A percentile compares a stretch with the other conserved stretches of the same genome.
Conservation (phyloP, 2,888 invertebrate genomes). For the Epicampocera succincta region DNA sequence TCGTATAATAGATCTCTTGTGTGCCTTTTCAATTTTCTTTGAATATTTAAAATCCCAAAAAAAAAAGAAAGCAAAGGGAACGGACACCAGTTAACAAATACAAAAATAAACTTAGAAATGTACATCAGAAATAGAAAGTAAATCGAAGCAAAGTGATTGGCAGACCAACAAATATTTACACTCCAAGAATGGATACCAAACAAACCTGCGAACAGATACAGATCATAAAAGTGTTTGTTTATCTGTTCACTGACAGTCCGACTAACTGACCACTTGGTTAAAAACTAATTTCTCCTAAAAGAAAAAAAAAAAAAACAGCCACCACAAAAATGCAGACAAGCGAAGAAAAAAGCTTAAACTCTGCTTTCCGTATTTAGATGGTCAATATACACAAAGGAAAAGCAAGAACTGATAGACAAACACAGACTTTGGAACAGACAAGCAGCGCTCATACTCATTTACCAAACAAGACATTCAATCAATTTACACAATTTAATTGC, state of each 20-base stretch:
- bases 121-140: slow-evolving; percentile 55
- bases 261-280: slow-evolving; percentile 51
- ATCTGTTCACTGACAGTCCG: slow-evolving; percentile 1
- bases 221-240: slow-evolving; percentile 2
- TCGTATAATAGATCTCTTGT: no score
- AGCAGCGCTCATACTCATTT: slow-evolving; percentile 44
- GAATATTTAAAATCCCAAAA: no score
- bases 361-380: slow-evolving; percentile 18
- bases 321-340: slow-evolving; percentile 17
- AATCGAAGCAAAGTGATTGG: slow-evolving; percentile 22
- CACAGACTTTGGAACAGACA: slow-evolving; percentile 19
- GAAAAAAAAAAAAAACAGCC: neutral
- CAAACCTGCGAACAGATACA: slow-evolving; percentile 25
- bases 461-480: slow-evolving; percentile 59
- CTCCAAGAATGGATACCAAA: slow-evolving; percentile 21
- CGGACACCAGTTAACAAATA: neutral
- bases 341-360: slow-evolving; percentile 21
- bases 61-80: no score
- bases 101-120: neutral
- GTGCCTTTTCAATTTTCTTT: no score
- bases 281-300: slow-evolving; percentile 51
- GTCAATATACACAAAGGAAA: slow-evolving; percentile 18
- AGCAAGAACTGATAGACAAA: slow-evolving; percentile 16
- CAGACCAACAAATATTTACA: slow-evolving; percentile 29
- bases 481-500: slow-evolving; percentile 66